These are phyloP conservation scores for Sapayoa aenigma DNA, from an alignment of 2,113 vertebrate species.

Conservation along the genomic window DNA sequence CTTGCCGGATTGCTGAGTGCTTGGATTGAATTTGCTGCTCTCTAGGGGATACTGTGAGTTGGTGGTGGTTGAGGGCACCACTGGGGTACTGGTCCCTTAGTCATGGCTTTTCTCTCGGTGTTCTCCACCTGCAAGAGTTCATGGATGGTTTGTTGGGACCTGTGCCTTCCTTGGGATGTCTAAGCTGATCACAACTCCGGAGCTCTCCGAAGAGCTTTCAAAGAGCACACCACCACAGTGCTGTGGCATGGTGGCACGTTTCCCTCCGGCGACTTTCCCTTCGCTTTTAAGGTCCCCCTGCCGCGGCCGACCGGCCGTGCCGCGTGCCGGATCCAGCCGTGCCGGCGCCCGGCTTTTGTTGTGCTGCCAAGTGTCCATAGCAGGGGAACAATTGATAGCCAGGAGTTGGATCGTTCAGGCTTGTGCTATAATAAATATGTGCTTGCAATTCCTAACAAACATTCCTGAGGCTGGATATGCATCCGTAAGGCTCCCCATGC, in stretches of 20 bases:
- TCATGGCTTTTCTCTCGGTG: rapidly evolving
- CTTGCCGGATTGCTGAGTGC: rapidly evolving
- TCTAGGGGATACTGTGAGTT: not conserved
- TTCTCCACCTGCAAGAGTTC: not conserved
- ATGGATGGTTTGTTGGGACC: rapidly evolving
- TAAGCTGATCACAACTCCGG: rapidly evolving
- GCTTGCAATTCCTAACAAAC: not conserved
- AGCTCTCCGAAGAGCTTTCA: rapidly evolving
- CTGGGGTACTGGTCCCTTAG: rapidly evolving
- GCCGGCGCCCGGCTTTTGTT: not conserved
- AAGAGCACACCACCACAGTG: rapidly evolving
- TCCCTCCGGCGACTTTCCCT: not conserved
- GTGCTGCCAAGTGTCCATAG: not conserved
- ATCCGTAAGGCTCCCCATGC: not conserved
- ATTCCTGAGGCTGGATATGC: rapidly evolving
- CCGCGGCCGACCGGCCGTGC: not conserved
- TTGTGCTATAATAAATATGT: not conserved
- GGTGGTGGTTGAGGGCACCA: not conserved
- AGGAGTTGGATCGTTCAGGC: not conserved
- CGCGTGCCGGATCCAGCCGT: not conserved
- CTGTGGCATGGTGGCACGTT: rapidly evolving
- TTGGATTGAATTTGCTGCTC: not conserved
- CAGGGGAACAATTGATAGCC: not conserved
- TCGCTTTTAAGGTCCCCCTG: not conserved
- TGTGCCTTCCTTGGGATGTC: rapidly evolving